phyloP scores from a whole-genome alignment of 2,888 invertebrate species.

The Campoplex nolae region DNA sequence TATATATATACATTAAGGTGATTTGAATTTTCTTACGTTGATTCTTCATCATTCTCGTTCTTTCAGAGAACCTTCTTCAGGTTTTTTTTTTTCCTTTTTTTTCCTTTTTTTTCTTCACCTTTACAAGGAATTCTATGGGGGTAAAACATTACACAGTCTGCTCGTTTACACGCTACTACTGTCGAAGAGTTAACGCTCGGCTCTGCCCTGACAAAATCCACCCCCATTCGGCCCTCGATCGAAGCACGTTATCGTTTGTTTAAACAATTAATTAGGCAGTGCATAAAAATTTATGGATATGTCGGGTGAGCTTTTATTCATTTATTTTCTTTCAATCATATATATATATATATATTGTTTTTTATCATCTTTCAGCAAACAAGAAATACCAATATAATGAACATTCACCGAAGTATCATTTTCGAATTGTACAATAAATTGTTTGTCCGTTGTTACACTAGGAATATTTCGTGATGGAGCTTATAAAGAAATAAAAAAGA shows the following conservation, averaged over 20 bases:
- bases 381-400: constrained; percentile 3
- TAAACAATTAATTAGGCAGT: constrained; percentile 75
- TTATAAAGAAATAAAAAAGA: constrained; percentile 16
- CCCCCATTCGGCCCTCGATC: constrained; percentile 37
- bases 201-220: constrained; percentile 68
- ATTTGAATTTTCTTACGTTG: constrained; percentile 66
- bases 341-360: background rate
- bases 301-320: constrained; percentile 72
- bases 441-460: constrained; percentile 14
- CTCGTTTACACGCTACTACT: constrained; percentile 71
- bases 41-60: constrained; percentile 65
- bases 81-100: background rate
- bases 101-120: background rate
- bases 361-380: background rate
- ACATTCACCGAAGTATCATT: constrained; percentile 7
- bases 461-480: constrained; percentile 30
- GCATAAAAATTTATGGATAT: constrained; percentile 76
- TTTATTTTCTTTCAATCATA: constrained; percentile 35
- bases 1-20: constrained; percentile 78
- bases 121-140: constrained; percentile 67
- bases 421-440: background rate
- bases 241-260: constrained; percentile 42
- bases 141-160: constrained; percentile 70
- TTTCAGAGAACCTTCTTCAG: constrained; percentile 29
- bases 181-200: constrained; percentile 73